Base-by-base conservation (phyloP, 2,888 invertebrate genomes). In the Nesidiocoris tenuis region DNA sequence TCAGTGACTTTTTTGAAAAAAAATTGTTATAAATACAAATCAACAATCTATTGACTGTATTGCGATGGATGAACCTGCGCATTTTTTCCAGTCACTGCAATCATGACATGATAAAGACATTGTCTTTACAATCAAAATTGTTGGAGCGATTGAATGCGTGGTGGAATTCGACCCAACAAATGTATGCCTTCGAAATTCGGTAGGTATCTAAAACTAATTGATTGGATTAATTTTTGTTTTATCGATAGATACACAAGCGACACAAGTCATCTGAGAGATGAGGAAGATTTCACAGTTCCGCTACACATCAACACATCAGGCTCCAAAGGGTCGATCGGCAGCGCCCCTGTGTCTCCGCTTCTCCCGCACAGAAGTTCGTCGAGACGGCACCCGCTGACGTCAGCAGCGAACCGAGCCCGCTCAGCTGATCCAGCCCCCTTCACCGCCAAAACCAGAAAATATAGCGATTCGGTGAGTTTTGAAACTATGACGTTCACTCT, bases 201-300 rank as follows among this genome's bases (percentile, higher is more conserved):
- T n/a, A n/a, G n/a, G n/a, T n/a, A n/a, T n/a, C n/a, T n/a, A n/a
- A n/a, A n/a, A n/a, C n/a, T n/a, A n/a, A n/a, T n/a, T n/a, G n/a
- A n/a, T n/a, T n/a, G n/a, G n/a, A n/a, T n/a, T n/a, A n/a, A n/a
- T n/a, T n/a, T n/a, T n/a, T n/a, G n/a, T n/a, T n/a, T n/a, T n/a
- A 7, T 39, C 12, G 3, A 12, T 39, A 90, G 72, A 19, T 75
- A 75, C 75, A 59, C 91, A 61, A 91, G 91, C 82, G 92, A 92
- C 82, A 91, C 91, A 23, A 91, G 91, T 61, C 90, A 91, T 5
- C 89, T 91, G 80, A 91, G 91, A 65, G 91, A 91, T 81, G 91
- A 91, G 78, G 90, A 88, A 61, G 82, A 77, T 82, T 89, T 89
- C 83, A 88, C 88, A 78, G 87, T 90, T 61, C 90, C 90, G n/a